phyloP scores from a whole-genome alignment of 2,113 vertebrate genomes.

The Syngnathus typhle region DNA sequence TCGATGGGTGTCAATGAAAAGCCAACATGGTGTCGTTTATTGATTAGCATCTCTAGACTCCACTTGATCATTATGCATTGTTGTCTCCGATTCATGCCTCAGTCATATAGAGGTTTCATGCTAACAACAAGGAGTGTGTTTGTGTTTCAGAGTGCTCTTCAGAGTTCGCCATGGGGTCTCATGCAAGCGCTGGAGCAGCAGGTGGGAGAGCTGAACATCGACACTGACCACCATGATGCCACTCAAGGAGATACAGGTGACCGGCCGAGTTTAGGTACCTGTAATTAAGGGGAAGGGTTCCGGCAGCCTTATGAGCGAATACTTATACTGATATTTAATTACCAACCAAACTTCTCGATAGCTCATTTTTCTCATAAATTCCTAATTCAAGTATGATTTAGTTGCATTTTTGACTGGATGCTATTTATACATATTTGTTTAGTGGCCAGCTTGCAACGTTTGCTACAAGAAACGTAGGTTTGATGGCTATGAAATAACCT shows the following conservation, averaged over 20 bases:
- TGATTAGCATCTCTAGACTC: conserved; percentile 15
- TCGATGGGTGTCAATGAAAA: neutral
- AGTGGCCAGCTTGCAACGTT: conserved; percentile 14
- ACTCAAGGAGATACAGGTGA: conserved; percentile 50
- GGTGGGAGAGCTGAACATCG: conserved; percentile 63
- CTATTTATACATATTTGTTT: neutral
- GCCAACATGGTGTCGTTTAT: conserved; percentile 9
- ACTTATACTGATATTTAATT: neutral
- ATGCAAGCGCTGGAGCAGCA: conserved; percentile 68
- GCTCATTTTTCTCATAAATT: neutral
- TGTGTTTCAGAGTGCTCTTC: conserved; percentile 64
- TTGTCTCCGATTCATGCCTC: conserved; percentile 20
- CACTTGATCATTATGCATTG: conserved; percentile 13
- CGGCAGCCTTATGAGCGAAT: neutral
- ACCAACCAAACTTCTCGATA: neutral
- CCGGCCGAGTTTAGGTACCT: conserved; percentile 58
- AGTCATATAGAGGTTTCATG: conserved; percentile 1
- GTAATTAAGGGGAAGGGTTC: neutral
- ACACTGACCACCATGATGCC: conserved; percentile 40
- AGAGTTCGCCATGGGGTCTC: conserved; percentile 64
- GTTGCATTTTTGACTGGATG: neutral
- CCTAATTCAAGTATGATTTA: neutral
- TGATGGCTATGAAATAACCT: conserved; percentile 12
- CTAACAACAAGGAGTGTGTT: conserved; percentile 7
- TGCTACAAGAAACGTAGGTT: conserved; percentile 10